These are phyloP conservation scores for Ecdyonurus torrentis DNA, from an alignment of 2,888 invertebrate species.

Conservation along the genomic window DNA sequence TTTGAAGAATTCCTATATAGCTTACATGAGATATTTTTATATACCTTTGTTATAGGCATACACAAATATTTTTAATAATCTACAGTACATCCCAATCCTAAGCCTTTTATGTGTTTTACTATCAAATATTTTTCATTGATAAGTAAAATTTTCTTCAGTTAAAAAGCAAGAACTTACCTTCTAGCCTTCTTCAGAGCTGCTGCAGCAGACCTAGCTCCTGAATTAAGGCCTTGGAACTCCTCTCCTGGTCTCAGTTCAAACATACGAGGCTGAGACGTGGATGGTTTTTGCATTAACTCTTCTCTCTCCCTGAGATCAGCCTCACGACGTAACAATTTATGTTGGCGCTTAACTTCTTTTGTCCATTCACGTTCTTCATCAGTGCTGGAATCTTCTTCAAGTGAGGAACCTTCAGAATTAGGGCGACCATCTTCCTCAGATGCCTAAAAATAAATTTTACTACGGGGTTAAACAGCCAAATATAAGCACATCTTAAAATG, in stretches of 20 bases:
- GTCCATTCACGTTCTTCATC: conserved; percentile 70
- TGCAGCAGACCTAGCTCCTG: conserved; percentile 28
- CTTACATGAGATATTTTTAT: no score
- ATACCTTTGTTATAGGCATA: no score
- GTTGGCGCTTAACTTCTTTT: conserved; percentile 62
- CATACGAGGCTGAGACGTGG: conserved; percentile 29
- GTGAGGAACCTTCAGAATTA: conserved; percentile 29
- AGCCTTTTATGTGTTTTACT: no score
- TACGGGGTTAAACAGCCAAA: no score
- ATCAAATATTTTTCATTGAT: no score
- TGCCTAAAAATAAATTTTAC: no score
- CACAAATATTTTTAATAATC: no score
- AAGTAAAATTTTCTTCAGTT: no score
- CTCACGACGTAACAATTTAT: conserved; percentile 42
- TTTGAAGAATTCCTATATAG: no score
- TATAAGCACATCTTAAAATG: no score
- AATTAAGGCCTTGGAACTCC: conserved; percentile 37
- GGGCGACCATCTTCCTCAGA: conserved; percentile 28
- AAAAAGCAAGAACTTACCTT: no score
- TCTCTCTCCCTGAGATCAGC: conserved; percentile 26
- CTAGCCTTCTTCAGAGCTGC: conserved; percentile 26
- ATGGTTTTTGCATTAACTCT: conserved; percentile 18
- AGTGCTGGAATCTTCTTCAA: conserved; percentile 33
- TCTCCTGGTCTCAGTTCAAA: conserved; percentile 42
- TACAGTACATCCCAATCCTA: no score